Base-by-base conservation (phyloP, 2,113 vertebrate species). In the Coregonus clupeaformis region DNA sequence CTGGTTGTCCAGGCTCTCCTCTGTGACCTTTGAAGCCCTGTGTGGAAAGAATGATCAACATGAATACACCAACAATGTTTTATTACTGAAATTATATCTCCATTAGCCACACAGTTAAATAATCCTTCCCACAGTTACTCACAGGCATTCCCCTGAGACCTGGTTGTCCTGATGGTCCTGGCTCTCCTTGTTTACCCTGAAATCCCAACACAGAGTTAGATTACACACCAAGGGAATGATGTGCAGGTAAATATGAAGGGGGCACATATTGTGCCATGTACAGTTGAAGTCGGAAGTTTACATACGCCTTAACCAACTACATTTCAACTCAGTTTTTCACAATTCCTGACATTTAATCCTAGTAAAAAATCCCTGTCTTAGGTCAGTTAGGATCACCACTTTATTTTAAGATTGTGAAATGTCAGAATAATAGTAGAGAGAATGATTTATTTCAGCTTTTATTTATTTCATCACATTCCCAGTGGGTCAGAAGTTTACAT, bases 11-110 rank as follows among this genome's bases (percentile, higher is more conserved):
- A 57, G 92, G 77, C 74, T 98, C 96, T 75, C 98, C 98, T 81
- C 94, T 93, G 82, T 96, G 96, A 73, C 98, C 98, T 86, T 98
- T 99, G 83, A 98, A 99, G 57, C 98, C 98, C 98, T 99, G 73
- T 2, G 75, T 18, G 42, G 65, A 65, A 66, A 66, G 9, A 77
- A 75, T 36, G 25, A 42, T 16, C 49, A 52, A 52, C 16, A 52
- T 52, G 49, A 52, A 52, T 52, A 18, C 49, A 18, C 57, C 64
- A 66, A 20, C n/a, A 67, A 16, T 18, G 1, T n/a, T 64, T 5
- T 0, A 24, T 55, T 2, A 5, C 7, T 2, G 3, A 49, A 49
- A 49, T 16, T 0, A 36, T 22, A 11, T 79, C 70, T 27, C 6
- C 4, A 60, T 68, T 20, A 6, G 13, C 36, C 67, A 29, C 20